Base-by-base conservation (phyloP, 2,113 vertebrate genomes). In the Gymnocephalus cernua region DNA sequence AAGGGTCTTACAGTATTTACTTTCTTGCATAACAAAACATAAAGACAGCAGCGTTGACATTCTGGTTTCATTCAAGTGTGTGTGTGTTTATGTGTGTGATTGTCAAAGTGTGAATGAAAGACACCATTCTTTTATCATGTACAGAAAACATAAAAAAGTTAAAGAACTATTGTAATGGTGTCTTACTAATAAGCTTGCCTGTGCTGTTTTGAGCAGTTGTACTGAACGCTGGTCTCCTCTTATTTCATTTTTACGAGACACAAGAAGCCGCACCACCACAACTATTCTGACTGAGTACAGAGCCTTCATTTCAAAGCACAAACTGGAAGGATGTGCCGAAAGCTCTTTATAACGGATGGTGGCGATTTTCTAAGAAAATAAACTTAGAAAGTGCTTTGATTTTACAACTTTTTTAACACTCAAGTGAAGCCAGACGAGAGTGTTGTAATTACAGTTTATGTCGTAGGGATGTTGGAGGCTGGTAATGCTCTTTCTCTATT, bases 141-240 rank as follows among this genome's bases (percentile, higher is more conserved):
- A 89, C 76, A 92, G 70, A 88, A 67, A 85, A 66, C 53, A 79
- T 5, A 19, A 74, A 70, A 79, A 87, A 83, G 27, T 71, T 59
- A 77, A 73, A 86, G 29, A 72, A 51, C 50, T 78, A 18, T 79
- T 82, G 56, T 83, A 73, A 81, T 59, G 15, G 75, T 74, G 74
- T 87, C 74, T 75, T 69, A 73, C 78, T 76, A 85, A 89, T 88
- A 79, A 86, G 83, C 91, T 90, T 88, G 85, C 68, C 74, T 86
- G 84, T 76, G 70, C 65, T 58, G 77, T 85, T 89, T 56, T 75
- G 48, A 83, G 38, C 84, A 47, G 64, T 68, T 63, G 32, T 83
- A 56, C 64, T 62, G 68, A 83, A 82, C 54, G 35, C 29, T 18
- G 27, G 71, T 71, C 35, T 68, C 35, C 50, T 71, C 23, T 9